These are phyloP conservation scores for Ptilonorhynchus violaceus DNA, from an alignment of 2,113 vertebrate species.

Conservation along the genomic window DNA sequence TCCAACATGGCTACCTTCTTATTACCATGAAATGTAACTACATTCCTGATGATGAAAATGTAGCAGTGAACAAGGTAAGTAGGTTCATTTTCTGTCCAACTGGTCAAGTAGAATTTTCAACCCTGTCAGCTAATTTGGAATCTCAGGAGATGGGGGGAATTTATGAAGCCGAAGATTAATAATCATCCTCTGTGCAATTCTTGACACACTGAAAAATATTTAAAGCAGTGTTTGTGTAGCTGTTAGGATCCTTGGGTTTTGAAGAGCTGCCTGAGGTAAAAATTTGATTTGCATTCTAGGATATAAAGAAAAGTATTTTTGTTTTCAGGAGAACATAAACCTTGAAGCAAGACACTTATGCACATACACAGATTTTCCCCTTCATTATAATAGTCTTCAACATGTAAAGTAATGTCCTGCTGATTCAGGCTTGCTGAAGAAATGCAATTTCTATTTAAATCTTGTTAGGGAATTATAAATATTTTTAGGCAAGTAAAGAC, in stretches of 20 bases:
- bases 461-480: neutral
- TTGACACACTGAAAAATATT: neutral
- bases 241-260: neutral
- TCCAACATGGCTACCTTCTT: neutral
- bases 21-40: neutral
- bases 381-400: neutral
- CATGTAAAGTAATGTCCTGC: neutral
- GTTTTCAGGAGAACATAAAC: neutral
- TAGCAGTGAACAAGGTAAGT: neutral
- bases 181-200: neutral
- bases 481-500: neutral
- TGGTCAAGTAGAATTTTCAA: neutral
- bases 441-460: constrained; percentile 28
- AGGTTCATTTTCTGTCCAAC: neutral
- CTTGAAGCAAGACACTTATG: neutral
- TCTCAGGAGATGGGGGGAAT: neutral
- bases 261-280: neutral
- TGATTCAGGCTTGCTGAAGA: constrained; percentile 20
- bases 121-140: neutral
- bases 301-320: neutral
- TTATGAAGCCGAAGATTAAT: neutral
- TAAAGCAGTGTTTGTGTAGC: neutral
- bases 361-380: neutral
- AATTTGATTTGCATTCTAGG: neutral
- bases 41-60: neutral